These are phyloP conservation scores for Cheracebus regulus DNA, from an alignment of 2,797 vertebrate genomes.

Conservation along the genomic window DNA sequence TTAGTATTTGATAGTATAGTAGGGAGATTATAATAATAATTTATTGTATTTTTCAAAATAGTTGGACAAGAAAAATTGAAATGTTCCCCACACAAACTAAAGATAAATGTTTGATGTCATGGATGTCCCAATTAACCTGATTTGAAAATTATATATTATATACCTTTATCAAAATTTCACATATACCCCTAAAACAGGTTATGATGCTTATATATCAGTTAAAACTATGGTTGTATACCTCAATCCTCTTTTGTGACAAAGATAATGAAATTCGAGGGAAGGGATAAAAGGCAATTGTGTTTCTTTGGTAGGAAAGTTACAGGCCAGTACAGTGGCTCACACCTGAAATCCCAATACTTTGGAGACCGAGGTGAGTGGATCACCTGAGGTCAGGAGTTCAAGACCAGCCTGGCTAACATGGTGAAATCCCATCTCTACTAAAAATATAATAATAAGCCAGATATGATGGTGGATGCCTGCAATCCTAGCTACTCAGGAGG, in stretches of 20 bases:
- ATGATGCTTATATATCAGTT: neutral
- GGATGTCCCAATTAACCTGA: neutral
- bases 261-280: neutral
- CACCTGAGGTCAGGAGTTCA: too few relatives aligned
- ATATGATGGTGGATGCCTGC: too few relatives aligned
- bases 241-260: neutral
- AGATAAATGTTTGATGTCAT: neutral
- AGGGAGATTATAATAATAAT: neutral
- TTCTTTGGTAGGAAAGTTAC: neutral
- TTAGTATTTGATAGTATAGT: neutral
- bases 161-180: neutral
- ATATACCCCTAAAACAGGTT: neutral
- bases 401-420: too few relatives aligned
- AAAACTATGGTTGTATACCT: neutral
- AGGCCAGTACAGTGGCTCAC: too few relatives aligned
- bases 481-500: too few relatives aligned
- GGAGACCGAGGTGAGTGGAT: too few relatives aligned
- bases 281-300: neutral
- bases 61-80: neutral
- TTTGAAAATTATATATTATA: neutral
- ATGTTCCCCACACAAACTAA: neutral
- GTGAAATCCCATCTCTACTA: too few relatives aligned
- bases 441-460: too few relatives aligned
- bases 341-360: too few relatives aligned
- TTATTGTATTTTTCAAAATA: neutral